phyloP scores from a whole-genome alignment of 2,113 vertebrate species.

The Erinaceus europaeus region DNA sequence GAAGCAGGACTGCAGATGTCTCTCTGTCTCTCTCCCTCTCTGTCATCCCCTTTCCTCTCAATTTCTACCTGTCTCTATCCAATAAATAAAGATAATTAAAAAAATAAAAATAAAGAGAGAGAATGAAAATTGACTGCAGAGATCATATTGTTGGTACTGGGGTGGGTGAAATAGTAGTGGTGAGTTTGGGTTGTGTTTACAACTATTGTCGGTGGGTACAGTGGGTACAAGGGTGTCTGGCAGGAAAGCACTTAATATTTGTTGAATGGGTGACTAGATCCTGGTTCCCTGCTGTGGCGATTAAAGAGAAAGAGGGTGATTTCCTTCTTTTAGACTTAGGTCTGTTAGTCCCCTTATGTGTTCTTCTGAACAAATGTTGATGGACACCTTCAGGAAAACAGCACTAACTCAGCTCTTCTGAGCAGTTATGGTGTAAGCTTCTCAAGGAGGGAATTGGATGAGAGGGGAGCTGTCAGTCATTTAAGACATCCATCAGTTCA shows the following conservation, averaged over 20 bases:
- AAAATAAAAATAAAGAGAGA: background rate
- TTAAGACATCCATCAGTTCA: background rate
- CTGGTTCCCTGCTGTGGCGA: background rate
- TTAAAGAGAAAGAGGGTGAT: background rate
- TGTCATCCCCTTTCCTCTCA: too few relatives aligned
- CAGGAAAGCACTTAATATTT: background rate
- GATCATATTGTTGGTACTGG: background rate
- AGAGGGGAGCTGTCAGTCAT: background rate
- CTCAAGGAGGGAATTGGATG: background rate
- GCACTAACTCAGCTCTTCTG: background rate
- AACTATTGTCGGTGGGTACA: background rate
- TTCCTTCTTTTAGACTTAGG: conserved; percentile 1
- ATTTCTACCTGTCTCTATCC: too few relatives aligned
- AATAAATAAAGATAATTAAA: too few relatives aligned
- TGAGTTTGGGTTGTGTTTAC: background rate
- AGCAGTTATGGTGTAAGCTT: background rate
- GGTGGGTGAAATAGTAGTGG: background rate
- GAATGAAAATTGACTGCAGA: background rate
- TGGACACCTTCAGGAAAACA: background rate
- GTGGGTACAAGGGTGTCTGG: background rate
- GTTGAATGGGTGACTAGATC: background rate
- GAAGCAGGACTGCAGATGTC: too few relatives aligned
- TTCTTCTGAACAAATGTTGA: background rate
- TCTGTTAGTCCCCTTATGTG: background rate
- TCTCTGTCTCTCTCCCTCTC: too few relatives aligned